Evolutionary conservation across 2,113 vertebrate genomes (phyloP).

Genomic region (Synchiropus splendidus): DNA sequence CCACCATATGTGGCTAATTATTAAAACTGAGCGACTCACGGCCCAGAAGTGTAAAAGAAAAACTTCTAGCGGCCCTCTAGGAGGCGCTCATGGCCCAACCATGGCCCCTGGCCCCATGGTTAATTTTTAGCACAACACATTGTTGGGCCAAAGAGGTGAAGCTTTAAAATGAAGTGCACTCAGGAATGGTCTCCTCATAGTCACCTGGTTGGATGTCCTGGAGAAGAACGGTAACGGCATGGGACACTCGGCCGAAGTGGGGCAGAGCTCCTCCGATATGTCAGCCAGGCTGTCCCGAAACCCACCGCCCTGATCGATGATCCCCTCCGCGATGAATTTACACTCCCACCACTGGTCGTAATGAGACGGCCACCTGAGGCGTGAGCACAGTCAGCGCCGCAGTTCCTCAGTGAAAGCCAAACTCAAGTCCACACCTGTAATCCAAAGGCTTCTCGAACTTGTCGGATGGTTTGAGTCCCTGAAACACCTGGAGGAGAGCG

Average conservation of each 20-base stretch:
- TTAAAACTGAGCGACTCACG: too few relatives aligned
- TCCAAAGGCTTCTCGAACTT: conserved; percentile 93
- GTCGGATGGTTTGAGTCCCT: conserved; percentile 92
- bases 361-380: conserved; percentile 84
- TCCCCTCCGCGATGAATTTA: conserved; percentile 96
- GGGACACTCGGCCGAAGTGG: conserved; percentile 84
- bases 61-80: too few relatives aligned
- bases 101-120: too few relatives aligned
- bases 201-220: conserved; percentile 90
- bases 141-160: too few relatives aligned
- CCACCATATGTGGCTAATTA: too few relatives aligned
- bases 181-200: too few relatives aligned
- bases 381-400: too few relatives aligned
- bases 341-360: conserved; percentile 99
- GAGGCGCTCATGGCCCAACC: too few relatives aligned
- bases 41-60: too few relatives aligned
- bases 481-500: conserved; percentile 79
- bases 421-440: conserved; percentile 68
- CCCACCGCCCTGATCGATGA: conserved; percentile 96
- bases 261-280: conserved; percentile 96
- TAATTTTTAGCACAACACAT: too few relatives aligned
- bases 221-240: conserved; percentile 91
- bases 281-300: conserved; percentile 95
- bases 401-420: not conserved
- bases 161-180: too few relatives aligned